Percentiles rank a stretch among this genome's conserved stretches.
Evolutionary conservation across 2,113 vertebrate genomes (phyloP).

Genomic region (Spilogale gracilis): DNA sequence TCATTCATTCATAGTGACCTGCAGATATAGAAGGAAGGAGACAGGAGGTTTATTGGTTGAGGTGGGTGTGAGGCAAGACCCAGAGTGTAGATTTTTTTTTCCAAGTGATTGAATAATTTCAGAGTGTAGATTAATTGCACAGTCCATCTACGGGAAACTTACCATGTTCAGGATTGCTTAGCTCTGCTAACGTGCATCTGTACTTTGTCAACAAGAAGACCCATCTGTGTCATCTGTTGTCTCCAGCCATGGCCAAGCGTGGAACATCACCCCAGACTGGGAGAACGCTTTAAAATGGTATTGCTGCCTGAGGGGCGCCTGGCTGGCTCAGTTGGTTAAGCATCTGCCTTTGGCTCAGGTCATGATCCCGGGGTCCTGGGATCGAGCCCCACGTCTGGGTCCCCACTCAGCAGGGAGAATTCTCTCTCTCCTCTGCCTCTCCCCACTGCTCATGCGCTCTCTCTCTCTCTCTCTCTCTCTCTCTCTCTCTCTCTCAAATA

Average conservation of each 20-base stretch:
- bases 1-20: constrained; percentile 30
- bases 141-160: neutral
- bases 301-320: neutral
- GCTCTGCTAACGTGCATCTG: neutral
- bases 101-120: too few species aligned
- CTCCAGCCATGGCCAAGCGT: neutral
- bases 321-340: neutral
- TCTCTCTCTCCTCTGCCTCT: neutral
- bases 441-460: neutral
- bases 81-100: neutral
- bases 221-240: neutral
- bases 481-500: neutral
- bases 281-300: neutral
- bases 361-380: neutral
- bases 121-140: neutral
- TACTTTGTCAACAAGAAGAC: constrained; percentile 23
- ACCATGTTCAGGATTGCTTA: neutral
- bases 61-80: neutral
- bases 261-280: neutral
- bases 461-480: neutral
- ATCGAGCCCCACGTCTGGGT: neutral
- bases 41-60: constrained; percentile 3
- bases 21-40: constrained; percentile 34
- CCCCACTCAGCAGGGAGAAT: neutral
- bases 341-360: neutral